phyloP scores from a whole-genome alignment of 2,797 vertebrate genomes.

The Melanotaenia nigrans region DNA sequence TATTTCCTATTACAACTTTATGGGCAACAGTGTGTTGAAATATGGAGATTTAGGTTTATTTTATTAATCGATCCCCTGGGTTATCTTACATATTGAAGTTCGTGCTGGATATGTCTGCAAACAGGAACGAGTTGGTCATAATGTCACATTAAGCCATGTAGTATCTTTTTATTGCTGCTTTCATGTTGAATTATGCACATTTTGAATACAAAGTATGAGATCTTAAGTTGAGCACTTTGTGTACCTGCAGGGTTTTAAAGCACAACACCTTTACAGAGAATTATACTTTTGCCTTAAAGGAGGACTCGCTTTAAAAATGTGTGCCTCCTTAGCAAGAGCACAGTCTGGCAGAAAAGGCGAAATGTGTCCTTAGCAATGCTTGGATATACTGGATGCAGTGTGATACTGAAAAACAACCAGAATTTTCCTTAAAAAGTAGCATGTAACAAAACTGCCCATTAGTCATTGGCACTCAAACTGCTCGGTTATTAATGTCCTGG shows the following conservation, averaged over 20 bases:
- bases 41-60: neutral
- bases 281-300: constrained; percentile 22
- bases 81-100: neutral
- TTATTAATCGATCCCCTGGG: neutral
- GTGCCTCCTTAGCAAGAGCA: constrained; percentile 13
- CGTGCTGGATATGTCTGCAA: too few species aligned
- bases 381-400: constrained; percentile 1
- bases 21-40: neutral
- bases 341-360: constrained; percentile 1
- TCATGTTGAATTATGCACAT: too few species aligned
- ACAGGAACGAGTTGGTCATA: neutral
- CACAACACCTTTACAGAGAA: constrained; percentile 7
- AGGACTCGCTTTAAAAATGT: constrained; percentile 8
- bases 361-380: neutral
- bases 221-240: neutral
- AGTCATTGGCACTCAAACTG: too few species aligned
- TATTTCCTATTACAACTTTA: too few species aligned
- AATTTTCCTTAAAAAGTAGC: neutral
- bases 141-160: neutral
- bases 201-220: constrained; percentile 10
- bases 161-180: neutral
- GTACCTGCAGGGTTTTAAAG: constrained; percentile 8
- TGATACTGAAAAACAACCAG: neutral
- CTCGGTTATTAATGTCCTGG: too few species aligned
- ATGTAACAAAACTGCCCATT: neutral